phyloP scores from a whole-genome alignment of 2,797 vertebrate genomes.

The Semotilus atromaculatus region DNA sequence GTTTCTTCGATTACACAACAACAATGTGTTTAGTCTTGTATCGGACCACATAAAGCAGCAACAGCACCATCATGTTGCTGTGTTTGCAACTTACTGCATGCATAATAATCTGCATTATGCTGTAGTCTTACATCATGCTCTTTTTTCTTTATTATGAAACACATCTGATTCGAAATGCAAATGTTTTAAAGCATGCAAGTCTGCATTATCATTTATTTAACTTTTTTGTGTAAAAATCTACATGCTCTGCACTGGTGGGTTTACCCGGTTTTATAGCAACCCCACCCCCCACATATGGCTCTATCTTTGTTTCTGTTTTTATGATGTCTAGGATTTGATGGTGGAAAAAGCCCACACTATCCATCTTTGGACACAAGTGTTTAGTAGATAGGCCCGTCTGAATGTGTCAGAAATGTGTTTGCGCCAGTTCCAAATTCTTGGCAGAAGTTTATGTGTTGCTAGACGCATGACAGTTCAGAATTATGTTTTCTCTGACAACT shows the following conservation, averaged over 20 bases:
- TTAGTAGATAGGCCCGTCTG: slow-evolving; percentile 38
- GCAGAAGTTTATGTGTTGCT: slow-evolving; percentile 80
- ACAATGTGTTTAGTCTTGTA: background rate
- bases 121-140: background rate
- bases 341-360: slow-evolving; percentile 43
- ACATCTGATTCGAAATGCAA: background rate
- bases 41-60: background rate
- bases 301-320: slow-evolving; percentile 16
- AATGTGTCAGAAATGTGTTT: slow-evolving; percentile 49
- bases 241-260: background rate
- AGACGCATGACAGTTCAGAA: slow-evolving; percentile 79
- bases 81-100: slow-evolving; percentile 36
- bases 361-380: slow-evolving; percentile 28
- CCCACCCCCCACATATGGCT: slow-evolving; percentile 25
- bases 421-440: slow-evolving; percentile 71
- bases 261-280: background rate
- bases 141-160: background rate
- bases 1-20: background rate
- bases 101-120: slow-evolving; percentile 36
- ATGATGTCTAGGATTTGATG: slow-evolving; percentile 34
- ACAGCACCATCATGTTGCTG: slow-evolving; percentile 28
- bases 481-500: slow-evolving; percentile 77
- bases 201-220: background rate
- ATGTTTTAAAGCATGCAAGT: background rate
- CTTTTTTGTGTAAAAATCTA: background rate